Evolutionary conservation across 30 jellyfish, hydroid and myxozoan genomes (phyloP), one percentile per base, ranked within the genome.

Genomic region (Aurelia aurita complex sp. Pacific): DNA sequence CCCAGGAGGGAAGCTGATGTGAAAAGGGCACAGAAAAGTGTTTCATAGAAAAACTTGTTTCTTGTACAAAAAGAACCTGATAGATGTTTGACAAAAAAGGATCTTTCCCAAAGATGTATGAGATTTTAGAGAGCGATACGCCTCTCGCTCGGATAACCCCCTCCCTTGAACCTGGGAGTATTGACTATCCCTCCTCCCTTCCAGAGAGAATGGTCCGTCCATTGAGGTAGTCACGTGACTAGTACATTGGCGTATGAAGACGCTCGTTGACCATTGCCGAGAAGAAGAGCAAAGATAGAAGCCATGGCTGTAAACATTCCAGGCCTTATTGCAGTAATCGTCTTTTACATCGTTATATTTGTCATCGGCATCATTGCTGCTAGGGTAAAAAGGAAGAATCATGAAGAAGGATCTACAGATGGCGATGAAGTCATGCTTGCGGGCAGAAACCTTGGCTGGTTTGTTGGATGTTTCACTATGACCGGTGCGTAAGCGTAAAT

Each of bases 391-490:
- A 46, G 85, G 50, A 80, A 81, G 79, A 89, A 82, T 46, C 61
- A 67, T 54, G 78, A 60, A 9, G 86, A 63, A 7, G 80, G 43
- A 32, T 51, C 65, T 10, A 85, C 69, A 10, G 90, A 76, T 19
- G 87, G 77, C 23, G 94, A 89, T 61, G 89, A 91, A 11, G 96
- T 91, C 23, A 86, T 86, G 90, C 69, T 91, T 32, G 97, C 97
- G 43, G 97, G 96, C 42, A 61, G 97, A 19, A 80, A 74, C 73
- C 88, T 91, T 54, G 97, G 97, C 75, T 75, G 88, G 89, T 65
- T 91, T 64, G 88, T 91, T 43, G 97, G 97, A 10, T 79, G 97
- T 73, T 91, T 91, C 63, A 91, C 97, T 9, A 85, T 91, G 96
- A 91, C 97, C 57, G 97, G 97, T 91, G 52, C 52, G 52, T 40